Conservation (phyloP, 2,113 vertebrate species). For the Azemiops feae region DNA sequence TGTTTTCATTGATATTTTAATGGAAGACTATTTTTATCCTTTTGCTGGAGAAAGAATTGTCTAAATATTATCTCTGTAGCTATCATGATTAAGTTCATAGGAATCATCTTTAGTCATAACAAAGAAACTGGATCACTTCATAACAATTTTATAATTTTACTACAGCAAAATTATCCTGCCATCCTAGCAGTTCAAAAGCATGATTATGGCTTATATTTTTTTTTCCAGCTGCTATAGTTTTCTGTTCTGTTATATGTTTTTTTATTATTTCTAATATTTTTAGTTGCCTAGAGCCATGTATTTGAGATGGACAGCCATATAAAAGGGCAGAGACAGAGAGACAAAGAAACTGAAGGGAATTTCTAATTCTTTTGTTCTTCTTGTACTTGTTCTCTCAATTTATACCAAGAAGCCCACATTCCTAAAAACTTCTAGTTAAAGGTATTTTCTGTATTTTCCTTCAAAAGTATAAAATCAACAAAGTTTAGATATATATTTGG, state of each 20-base stretch:
- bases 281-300: neutral
- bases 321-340: too few relatives aligned
- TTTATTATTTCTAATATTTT: neutral
- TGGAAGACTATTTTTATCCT: neutral
- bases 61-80: neutral
- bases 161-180: neutral
- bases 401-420: neutral
- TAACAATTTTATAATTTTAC: neutral
- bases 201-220: neutral
- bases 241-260: neutral
- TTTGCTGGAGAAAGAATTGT: neutral
- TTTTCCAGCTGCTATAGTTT: neutral
- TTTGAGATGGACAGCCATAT: neutral
- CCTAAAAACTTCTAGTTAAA: neutral
- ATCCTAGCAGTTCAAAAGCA: too few relatives aligned
- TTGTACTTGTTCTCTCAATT: neutral
- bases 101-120: neutral
- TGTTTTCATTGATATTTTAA: neutral
- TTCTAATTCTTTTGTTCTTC: neutral
- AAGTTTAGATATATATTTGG: too few relatives aligned
- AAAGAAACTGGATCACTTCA: neutral
- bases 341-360: neutral
- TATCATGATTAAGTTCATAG: neutral
- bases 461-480: too few relatives aligned
- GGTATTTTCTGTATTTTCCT: neutral